phyloP scores from a whole-genome alignment of 2,113 vertebrate genomes.

The Glareola pratincola region DNA sequence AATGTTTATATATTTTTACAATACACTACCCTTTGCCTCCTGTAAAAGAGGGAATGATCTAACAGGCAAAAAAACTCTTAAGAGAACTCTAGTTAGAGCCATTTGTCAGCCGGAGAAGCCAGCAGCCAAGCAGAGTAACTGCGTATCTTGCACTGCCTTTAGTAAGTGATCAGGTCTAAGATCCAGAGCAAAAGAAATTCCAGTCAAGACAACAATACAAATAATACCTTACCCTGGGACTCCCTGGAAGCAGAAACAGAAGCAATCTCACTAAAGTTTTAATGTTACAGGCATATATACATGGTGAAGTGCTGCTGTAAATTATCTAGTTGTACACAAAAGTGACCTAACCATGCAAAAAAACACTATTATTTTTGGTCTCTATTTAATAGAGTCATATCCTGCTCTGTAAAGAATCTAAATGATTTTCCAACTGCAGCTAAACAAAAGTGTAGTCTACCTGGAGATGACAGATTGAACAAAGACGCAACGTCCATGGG shows the following conservation, averaged over 20 bases:
- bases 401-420: slow-evolving; percentile 39
- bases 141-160: not conserved
- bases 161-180: not conserved
- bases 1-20: not conserved
- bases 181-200: slow-evolving; percentile 15
- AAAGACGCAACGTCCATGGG: not conserved
- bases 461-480: slow-evolving; percentile 53
- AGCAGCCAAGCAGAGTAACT: not conserved
- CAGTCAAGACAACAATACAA: not conserved
- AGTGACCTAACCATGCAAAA: not conserved
- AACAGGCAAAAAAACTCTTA: not conserved
- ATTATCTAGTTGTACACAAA: not conserved
- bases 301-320: not conserved
- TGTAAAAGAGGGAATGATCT: not conserved
- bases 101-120: accelerated
- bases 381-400: slow-evolving; percentile 34
- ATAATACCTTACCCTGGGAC: not conserved
- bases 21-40: not conserved
- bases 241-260: not conserved
- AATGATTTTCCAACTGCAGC: slow-evolving; percentile 59
- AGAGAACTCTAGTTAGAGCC: not conserved
- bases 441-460: slow-evolving; percentile 49
- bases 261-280: not conserved
- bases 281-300: not conserved
- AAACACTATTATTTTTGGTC: not conserved